Conservation (phyloP, 2,888 invertebrate species). For the Brenthis daphne region DNA sequence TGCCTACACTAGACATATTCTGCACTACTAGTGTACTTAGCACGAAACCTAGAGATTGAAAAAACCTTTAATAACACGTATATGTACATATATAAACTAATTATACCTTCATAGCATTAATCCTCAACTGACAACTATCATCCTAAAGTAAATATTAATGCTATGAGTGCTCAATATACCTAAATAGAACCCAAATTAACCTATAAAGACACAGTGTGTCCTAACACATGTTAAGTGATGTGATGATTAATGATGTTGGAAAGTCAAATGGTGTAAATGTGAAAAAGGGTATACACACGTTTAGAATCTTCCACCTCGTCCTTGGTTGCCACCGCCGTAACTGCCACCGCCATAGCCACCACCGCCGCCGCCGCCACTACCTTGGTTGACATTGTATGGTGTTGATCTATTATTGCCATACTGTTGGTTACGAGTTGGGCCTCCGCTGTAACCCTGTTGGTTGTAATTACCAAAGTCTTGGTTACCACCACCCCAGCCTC, state of each 20-base stretch:
- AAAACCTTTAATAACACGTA: conserved; percentile 72
- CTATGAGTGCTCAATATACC: conserved; percentile 62
- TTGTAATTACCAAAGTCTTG: conserved; percentile 90
- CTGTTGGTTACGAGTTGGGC: conserved; percentile 91
- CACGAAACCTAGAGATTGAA: conserved; percentile 83
- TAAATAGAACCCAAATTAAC: conserved; percentile 27
- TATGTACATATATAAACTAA: conserved; percentile 43
- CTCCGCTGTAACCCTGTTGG: conserved; percentile 92
- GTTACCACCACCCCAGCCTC: conserved; percentile 78
- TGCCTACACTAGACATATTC: conserved; percentile 81
- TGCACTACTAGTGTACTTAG: conserved; percentile 82
- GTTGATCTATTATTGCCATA: conserved; percentile 86
- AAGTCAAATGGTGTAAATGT: conserved; percentile 7
- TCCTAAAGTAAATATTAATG: conserved; percentile 67
- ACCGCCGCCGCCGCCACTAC: conserved; percentile 76
- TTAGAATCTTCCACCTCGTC: conserved; percentile 61
- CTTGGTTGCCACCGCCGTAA: conserved; percentile 66
- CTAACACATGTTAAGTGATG: conserved; percentile 29
- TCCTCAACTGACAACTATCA: conserved; percentile 55
- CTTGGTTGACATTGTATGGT: conserved; percentile 87
- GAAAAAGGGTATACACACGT: conserved; percentile 55
- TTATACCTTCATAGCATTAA: conserved; percentile 78
- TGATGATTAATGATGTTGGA: conserved; percentile 26
- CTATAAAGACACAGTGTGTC: conserved; percentile 28
- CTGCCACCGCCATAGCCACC: conserved; percentile 69